Evolutionary conservation across 2,797 vertebrate species (phyloP), one percentile per base, ranked within the genome.

Genomic region (Cynodonichthys magdalenae): DNA sequence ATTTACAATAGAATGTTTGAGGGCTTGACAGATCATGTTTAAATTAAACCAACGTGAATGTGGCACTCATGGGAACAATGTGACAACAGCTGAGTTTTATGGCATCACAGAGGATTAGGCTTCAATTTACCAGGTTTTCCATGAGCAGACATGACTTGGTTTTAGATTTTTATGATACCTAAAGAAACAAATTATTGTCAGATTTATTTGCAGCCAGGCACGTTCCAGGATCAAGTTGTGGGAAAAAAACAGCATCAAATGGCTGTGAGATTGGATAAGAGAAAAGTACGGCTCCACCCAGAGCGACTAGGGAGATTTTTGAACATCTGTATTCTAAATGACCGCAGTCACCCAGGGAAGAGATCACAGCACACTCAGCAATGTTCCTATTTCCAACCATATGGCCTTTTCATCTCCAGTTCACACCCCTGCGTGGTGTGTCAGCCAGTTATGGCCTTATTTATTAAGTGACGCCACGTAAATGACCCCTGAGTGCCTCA

Each of bases 241-340:
- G 17, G 18, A 42, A 31, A 36, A 31, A 51, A 61, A 61, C n/a
- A 14, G 8, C 24, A 3, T 10, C 19, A 20, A 47, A 53, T 61
- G 18, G 41, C 46, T 53, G 46, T 12, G 5, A 56, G 53, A 71
- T 42, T 65, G 31, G 29, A 78, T 64, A 42, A 56, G 39, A 52
- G 53, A 31, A 59, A 65, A 49, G 49, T 49, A 27, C 1, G n/a
- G 18, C 62, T 62, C 59, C 66, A 56, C 63, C 53, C 59, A 59
- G 50, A 74, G 53, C 59, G 41, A 27, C 28, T 66, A 53, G 52
- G 47, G 71, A 69, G 52, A 53, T 64, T 45, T 77, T 4, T 41
- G 66, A 87, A 83, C 84, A 86, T 89, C 85, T 86, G 85, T 78
- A 75, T 83, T 71, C 50, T 75, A 74, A 86, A 87, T 80, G 85